phyloP scores from a whole-genome alignment of 2,113 vertebrate genomes.

The Callithrix jacchus region DNA sequence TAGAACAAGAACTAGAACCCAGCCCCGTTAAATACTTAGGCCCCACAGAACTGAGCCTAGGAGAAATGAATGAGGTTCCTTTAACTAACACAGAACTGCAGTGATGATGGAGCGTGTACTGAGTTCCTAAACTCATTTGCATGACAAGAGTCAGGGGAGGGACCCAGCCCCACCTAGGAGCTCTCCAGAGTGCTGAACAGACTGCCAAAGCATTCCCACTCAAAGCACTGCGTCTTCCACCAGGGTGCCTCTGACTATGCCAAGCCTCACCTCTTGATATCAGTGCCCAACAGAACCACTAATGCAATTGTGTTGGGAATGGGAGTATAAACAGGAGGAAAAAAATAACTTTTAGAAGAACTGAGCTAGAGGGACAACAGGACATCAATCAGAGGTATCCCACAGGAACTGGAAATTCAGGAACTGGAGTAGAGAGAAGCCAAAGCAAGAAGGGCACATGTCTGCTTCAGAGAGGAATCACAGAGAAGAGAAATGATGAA shows the following conservation, averaged over 20 bases:
- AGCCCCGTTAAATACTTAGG: neutral
- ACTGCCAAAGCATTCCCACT: too few relatives aligned
- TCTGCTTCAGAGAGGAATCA: neutral
- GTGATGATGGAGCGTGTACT: neutral
- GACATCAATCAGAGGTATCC: neutral
- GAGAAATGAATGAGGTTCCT: neutral
- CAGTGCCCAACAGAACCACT: neutral
- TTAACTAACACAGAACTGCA: neutral
- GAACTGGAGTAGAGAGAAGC: neutral
- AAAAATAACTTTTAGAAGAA: neutral
- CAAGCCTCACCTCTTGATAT: neutral
- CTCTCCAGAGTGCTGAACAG: conserved; percentile 53
- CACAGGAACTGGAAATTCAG: neutral
- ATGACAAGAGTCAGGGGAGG: too few relatives aligned
- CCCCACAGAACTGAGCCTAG: neutral
- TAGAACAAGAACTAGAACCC: neutral
- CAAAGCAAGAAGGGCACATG: neutral
- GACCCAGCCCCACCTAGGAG: neutral
- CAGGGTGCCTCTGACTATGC: neutral
- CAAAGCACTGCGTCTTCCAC: neutral
- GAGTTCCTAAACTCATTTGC: neutral
- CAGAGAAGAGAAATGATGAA: neutral
- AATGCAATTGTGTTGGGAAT: neutral
- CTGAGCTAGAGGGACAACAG: neutral
- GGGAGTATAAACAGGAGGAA: neutral